A percentile compares a stretch with the other conserved stretches of the same genome.
phyloP scores from a whole-genome alignment of 2,888 invertebrate species.

The Zonitis immaculata region DNA sequence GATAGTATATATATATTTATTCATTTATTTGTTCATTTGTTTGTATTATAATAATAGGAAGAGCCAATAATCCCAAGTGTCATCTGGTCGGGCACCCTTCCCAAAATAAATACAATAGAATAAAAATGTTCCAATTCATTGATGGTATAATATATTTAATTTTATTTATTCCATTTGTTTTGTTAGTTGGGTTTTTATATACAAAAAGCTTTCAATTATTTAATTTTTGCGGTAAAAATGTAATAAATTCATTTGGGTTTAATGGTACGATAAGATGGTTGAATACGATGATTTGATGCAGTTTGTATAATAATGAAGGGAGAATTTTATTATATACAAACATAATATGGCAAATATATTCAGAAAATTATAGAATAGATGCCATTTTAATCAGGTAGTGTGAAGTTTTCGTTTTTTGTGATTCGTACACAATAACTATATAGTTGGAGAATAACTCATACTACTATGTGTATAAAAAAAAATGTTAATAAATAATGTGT shows the following conservation, averaged over 20 bases:
- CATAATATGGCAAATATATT: not conserved
- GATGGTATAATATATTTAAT: slow-evolving; percentile 12
- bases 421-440: too few relatives aligned
- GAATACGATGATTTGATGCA: not conserved
- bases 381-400: too few relatives aligned
- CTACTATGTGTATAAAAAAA: too few relatives aligned
- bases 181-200: not conserved
- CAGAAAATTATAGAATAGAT: too few relatives aligned
- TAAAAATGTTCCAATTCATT: slow-evolving; percentile 19
- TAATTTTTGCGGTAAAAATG: not conserved
- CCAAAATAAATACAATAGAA: slow-evolving; percentile 3
- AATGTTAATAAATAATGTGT: too few relatives aligned
- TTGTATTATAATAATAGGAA: slow-evolving; percentile 28
- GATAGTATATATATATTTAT: slow-evolving; percentile 16
- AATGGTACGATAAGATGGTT: not conserved
- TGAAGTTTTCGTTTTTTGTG: too few relatives aligned
- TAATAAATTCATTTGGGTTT: not conserved
- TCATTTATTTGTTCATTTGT: slow-evolving; percentile 23
- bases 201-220: not conserved
- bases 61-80: slow-evolving; percentile 25
- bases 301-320: not conserved
- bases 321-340: not conserved
- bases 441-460: too few relatives aligned
- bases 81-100: slow-evolving; percentile 29
- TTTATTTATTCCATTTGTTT: not conserved